Base-by-base conservation (phyloP, 2,888 invertebrate genomes). In the Eupithecia insigniata region DNA sequence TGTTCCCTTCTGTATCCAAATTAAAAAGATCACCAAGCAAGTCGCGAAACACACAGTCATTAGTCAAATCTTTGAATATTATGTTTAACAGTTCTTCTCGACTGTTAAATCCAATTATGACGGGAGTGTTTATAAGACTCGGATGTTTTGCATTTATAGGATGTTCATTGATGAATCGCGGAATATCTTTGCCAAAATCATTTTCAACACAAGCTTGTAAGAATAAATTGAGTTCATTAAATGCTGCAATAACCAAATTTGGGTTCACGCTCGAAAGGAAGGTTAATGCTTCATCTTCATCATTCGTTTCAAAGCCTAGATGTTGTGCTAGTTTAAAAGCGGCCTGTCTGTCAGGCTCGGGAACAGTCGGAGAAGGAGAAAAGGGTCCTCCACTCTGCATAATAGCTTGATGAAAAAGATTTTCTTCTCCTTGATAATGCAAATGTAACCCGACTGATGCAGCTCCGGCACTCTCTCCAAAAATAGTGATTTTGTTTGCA, bases 401-500 rank as follows among this genome's bases (percentile, higher is more conserved):
- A 58, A 87, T 86, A 1, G 79, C 81, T 67, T 81, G 79, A 67
- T 80, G 74, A 32, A 83, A 86, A 7, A 86, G 69, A 14, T 79
- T 78, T n/a, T 83, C 81, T 30, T 80, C 32, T 14, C 75, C 65
- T 4, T 81, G 64, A 84, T 22, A 81, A 67, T 4, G 64, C 36
- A 86, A 69, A 28, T 84, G 85, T 18, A 82, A 79, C 22, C 83
- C 82, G 0, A 82, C 75, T 0, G 84, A 80, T 26, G 71, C 72
- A 10, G 74, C 80, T 18, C 86, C 86, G 7, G 86, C 83, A 68
- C 85, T 85, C 22, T 84, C 77, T 0, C 86, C 86, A 62, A 82
- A 81, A 18, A 85, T 39, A 0, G 85, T 85, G 5, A 87, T 79
- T 69, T 80, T 78, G 28, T 77, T 71, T 0, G 68, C 30, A 68